Conservation (phyloP, 53 echinoderm and acorn worm species). For the Patiria pectinifera region DNA sequence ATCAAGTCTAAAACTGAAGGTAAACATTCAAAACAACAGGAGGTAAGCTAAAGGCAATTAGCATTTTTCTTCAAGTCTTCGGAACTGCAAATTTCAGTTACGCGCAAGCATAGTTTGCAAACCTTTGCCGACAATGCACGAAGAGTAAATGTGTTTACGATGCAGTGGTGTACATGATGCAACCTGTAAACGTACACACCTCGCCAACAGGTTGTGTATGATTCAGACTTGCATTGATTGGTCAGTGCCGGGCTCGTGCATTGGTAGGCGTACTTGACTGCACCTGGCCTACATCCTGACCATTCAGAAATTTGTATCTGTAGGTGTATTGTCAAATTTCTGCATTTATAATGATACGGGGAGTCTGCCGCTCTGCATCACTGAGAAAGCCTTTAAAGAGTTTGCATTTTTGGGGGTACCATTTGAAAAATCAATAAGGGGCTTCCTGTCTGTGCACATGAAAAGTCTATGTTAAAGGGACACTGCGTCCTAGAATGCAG, state of each 20-base stretch:
- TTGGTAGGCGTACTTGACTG: not conserved
- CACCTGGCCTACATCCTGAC: slow-evolving; percentile 2
- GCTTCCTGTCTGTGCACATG: too few species aligned
- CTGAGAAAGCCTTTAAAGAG: too few species aligned
- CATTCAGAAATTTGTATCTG: not conserved
- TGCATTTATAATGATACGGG: not conserved
- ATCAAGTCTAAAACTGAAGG: not conserved
- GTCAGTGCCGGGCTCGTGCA: not conserved
- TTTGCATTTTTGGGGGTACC: too few species aligned
- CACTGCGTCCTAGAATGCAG: too few species aligned
- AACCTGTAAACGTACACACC: not conserved
- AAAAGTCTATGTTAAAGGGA: too few species aligned
- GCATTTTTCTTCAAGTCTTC: not conserved
- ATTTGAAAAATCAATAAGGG: too few species aligned
- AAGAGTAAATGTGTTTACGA: not conserved
- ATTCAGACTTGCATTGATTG: not conserved
- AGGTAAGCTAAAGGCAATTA: not conserved
- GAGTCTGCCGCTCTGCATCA: too few species aligned
- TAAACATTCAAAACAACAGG: not conserved
- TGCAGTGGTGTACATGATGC: too few species aligned
- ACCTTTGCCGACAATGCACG: not conserved
- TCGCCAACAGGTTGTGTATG: not conserved
- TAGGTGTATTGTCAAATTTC: not conserved
- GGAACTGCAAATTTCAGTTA: not conserved
- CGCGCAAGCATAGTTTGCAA: not conserved